Base-by-base conservation (phyloP, 2,888 invertebrate species). In the Stictocephala bisonia region DNA sequence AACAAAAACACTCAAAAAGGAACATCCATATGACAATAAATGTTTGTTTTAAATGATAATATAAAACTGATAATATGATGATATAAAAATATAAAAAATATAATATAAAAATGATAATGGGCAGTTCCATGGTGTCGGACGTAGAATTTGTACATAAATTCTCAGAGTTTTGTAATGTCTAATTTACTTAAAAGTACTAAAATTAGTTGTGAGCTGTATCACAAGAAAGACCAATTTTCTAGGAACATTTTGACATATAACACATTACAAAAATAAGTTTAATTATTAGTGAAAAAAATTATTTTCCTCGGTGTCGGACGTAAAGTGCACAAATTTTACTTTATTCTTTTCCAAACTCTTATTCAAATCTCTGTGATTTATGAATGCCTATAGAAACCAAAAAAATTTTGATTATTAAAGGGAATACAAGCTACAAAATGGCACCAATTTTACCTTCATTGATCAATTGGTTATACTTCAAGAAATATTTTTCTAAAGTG, bases 301-400 rank as follows among this genome's bases (percentile, higher is more conserved):
- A 7, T 41, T 66, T 22, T 66, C 35, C 9, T 3, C 7, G 66
- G 44, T 66, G 66, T 66, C 66, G 66, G 66, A 66, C 66, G 66
- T 66, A 66, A 66, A 66, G 26, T 27, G 41, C 4, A n/a, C n/a
- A n/a, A n/a, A n/a, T n/a, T n/a, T n/a, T n/a, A n/a, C n/a, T n/a
- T n/a, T 66, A 26, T n/a, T 26, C 41, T 41, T 66, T 41, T 3
- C 58, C 35, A 31, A 31, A 58, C 35, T 58, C 35, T 35, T 18
- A 35, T 58, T 58, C 35, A 58, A 58, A 58, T 35, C 26, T 56
- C 58, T 50, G 18, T 58, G 58, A 58, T 35, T 29, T 58, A 20
- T 58, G 31, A 35, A n/a, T 20, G 35, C 20, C 15, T 58, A 58
- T 35, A 31, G 18, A 9, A 31, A 40, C n/a, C 40, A 66, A 9